Conservation (phyloP, 2,797 vertebrate species). For the Potorous gilbertii region DNA sequence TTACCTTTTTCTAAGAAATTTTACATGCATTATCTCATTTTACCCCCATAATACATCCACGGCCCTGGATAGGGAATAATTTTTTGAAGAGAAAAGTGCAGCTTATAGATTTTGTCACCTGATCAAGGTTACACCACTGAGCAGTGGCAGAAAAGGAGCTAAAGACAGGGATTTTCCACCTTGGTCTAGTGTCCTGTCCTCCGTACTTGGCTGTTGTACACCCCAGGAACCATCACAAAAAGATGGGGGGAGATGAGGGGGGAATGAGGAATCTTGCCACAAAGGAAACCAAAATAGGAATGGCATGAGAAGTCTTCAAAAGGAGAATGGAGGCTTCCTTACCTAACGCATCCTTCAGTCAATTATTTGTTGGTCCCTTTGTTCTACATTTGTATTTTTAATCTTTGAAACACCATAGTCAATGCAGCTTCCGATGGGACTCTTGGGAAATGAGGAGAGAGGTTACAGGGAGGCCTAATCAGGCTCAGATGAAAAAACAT, state of each 20-base stretch:
- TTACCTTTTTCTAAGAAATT: background rate
- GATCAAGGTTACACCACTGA: background rate
- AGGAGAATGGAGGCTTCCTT: background rate
- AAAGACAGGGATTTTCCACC: background rate
- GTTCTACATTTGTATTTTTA: background rate
- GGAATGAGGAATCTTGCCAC: background rate
- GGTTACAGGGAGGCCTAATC: background rate
- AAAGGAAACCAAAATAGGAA: background rate
- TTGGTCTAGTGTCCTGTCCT: background rate
- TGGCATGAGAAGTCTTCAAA: background rate
- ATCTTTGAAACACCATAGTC: background rate
- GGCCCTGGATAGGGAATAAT: background rate
- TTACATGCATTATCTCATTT: background rate
- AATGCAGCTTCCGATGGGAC: background rate
- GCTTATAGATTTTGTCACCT: background rate
- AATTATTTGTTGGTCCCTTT: background rate
- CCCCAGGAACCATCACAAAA: background rate
- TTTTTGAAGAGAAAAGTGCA: background rate
- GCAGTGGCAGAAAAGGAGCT: background rate
- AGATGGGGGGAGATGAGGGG: fast-evolving
- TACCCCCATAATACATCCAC: background rate
- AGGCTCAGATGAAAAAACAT: background rate
- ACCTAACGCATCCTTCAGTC: background rate
- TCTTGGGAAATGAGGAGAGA: background rate
- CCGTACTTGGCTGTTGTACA: background rate